Base-by-base conservation (phyloP, 2,888 invertebrate species). In the Xestobium rufovillosum region DNA sequence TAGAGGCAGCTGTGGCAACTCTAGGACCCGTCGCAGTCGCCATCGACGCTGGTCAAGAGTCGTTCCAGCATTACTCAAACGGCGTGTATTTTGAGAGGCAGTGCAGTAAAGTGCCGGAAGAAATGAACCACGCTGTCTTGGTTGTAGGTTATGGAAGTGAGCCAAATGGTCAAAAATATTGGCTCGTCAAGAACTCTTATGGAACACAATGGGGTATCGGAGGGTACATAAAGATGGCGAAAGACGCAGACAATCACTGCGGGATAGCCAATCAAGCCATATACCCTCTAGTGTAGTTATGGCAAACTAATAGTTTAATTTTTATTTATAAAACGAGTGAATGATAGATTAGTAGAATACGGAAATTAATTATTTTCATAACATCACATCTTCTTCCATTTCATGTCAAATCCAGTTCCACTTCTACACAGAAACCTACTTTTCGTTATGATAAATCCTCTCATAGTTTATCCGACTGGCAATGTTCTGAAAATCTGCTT, bases 1-100 rank as follows among this genome's bases (percentile, higher is more conserved):
- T 91, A 54, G 71, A 73, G 66, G 64, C 71, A 44, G 90, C 88
- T 9, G 76, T 88, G 28, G 89, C 89, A 34, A 82, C 83, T 1
- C 64, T 83, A 44, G 90, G 91, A 1, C 91, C 91, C n/a, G 72
- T 90, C 23, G 75, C 87, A 9, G 81, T 89, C 34, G 89, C 87
- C 54, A 87, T 91, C 57, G 89, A 92, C 70, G 91, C 91, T 39
- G 78, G 80, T 15, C 83, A 80, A 49, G 26, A 39, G 9, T 36
- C 43, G 44, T 88, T 91, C 77, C 88, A 89, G 66, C 79, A 85
- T 59, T 90, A 90, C 67, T 72, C 73, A 6, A 66, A 70, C 49
- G 86, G 85, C 27, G 76, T 91, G 36, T 91, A 89, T 68, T 74
- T 73, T 56, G 86, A 88, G 48, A 73, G 75, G 30, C 61, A 74